These are phyloP conservation scores for Cotesia typhae DNA, from an alignment of 1,140 invertebrate species.

Conservation along the genomic window DNA sequence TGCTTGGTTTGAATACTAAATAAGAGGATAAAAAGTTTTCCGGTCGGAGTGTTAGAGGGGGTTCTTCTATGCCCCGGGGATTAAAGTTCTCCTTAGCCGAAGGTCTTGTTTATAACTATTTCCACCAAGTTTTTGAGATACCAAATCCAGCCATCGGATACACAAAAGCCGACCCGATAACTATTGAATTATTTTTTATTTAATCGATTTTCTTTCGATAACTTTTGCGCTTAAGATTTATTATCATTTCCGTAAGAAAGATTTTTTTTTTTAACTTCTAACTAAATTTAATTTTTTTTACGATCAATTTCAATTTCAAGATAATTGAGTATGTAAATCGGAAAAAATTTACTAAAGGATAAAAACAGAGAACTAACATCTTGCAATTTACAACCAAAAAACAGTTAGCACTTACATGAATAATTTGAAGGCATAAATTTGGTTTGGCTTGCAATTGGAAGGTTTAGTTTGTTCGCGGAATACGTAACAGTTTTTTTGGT, in stretches of 20 bases:
- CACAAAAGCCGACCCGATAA: background rate
- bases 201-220: constrained; percentile 1
- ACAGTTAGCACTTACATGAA: too few relatives aligned
- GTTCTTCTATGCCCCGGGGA: constrained; percentile 29
- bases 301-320: too few relatives aligned
- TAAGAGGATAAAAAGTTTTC: constrained; percentile 34
- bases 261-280: too few relatives aligned
- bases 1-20: constrained; percentile 42
- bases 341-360: too few relatives aligned
- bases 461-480: too few relatives aligned
- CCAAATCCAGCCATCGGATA: background rate
- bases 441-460: too few relatives aligned
- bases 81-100: constrained; percentile 36
- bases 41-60: constrained; percentile 10
- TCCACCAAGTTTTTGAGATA: constrained; percentile 10
- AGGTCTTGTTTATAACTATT: constrained; percentile 32
- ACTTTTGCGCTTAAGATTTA: constrained; percentile 2
- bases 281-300: too few relatives aligned
- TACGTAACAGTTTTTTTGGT: background rate
- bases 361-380: too few relatives aligned
- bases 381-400: too few relatives aligned
- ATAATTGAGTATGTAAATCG: too few relatives aligned
- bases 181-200: too few relatives aligned
- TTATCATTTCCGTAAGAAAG: background rate
- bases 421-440: too few relatives aligned